Conservation (phyloP, 1,140 invertebrate species). For the Drosophila bipectinata region DNA sequence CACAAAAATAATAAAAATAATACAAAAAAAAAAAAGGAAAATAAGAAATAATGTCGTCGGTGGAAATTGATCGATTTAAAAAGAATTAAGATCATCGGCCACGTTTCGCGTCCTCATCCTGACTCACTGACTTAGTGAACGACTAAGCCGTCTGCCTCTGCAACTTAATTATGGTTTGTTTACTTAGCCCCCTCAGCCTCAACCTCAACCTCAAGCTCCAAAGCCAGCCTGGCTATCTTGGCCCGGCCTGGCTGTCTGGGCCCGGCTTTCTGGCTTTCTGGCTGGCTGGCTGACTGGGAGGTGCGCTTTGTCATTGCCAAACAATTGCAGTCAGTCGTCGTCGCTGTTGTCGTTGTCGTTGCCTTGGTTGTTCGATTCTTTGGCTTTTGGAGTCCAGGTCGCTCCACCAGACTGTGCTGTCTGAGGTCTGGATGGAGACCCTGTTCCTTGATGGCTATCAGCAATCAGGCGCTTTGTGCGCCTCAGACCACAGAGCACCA, state of each 20-base stretch:
- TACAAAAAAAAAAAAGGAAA: slow-evolving; percentile 21
- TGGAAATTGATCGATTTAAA: slow-evolving; percentile 82
- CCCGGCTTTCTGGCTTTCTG: slow-evolving; percentile 7
- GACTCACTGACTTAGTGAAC: slow-evolving; percentile 81
- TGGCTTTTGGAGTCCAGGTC: neutral
- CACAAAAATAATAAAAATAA: slow-evolving; percentile 2
- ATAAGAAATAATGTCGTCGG: slow-evolving; percentile 73
- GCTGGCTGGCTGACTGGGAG: slow-evolving; percentile 56
- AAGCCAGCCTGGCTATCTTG: slow-evolving; percentile 4
- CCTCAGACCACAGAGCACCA: slow-evolving; percentile 44
- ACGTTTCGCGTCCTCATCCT: slow-evolving; percentile 52
- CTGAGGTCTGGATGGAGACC: slow-evolving; percentile 26
- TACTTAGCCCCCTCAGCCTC: slow-evolving; percentile 46
- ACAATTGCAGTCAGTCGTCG: slow-evolving; percentile 67
- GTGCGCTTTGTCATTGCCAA: slow-evolving; percentile 82
- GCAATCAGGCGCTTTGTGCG: slow-evolving; percentile 81
- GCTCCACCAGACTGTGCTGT: neutral
- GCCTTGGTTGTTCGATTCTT: slow-evolving; percentile 19
- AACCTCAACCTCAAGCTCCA: neutral
- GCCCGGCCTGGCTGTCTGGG: slow-evolving; percentile 12
- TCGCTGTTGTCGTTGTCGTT: slow-evolving; percentile 23
- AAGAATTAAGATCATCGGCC: slow-evolving; percentile 81
- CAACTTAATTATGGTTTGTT: slow-evolving; percentile 83
- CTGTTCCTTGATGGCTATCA: slow-evolving; percentile 69
- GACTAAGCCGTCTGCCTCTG: slow-evolving; percentile 55